Percentiles rank a stretch among this genome's conserved stretches.
phyloP scores from a whole-genome alignment of 2,797 vertebrate species.

The Anguilla obscura region DNA sequence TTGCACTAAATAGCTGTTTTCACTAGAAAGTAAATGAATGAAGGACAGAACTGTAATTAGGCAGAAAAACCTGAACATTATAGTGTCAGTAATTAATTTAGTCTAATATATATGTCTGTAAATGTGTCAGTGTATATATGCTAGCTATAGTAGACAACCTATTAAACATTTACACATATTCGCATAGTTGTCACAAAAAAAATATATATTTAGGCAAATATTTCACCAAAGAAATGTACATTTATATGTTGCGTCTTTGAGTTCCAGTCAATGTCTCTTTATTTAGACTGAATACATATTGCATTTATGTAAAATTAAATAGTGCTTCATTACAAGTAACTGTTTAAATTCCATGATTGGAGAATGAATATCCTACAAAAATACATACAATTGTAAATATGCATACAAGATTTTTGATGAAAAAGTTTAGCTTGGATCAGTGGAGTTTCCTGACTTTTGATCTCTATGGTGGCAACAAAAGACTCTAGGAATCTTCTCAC shows the following conservation, averaged over 20 bases:
- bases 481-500: slow-evolving; percentile 44
- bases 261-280: background rate
- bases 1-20: too few species aligned
- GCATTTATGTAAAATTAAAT: background rate
- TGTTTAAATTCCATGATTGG: background rate
- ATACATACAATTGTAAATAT: background rate
- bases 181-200: background rate
- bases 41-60: too few species aligned
- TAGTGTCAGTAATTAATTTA: background rate
- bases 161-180: too few species aligned
- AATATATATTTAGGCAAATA: background rate
- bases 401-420: background rate
- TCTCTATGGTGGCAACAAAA: slow-evolving; percentile 46
- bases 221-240: background rate
- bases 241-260: background rate
- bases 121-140: background rate
- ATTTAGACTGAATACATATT: background rate
- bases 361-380: background rate
- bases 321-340: background rate
- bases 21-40: too few species aligned
- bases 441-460: background rate
- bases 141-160: too few species aligned
- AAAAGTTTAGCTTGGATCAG: background rate
- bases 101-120: background rate
- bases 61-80: background rate